A percentile compares a stretch with the other conserved stretches of the same genome.
These are phyloP conservation scores for Salvelinus namaycush DNA, from an alignment of 2,113 vertebrate species.

Conservation along the genomic window DNA sequence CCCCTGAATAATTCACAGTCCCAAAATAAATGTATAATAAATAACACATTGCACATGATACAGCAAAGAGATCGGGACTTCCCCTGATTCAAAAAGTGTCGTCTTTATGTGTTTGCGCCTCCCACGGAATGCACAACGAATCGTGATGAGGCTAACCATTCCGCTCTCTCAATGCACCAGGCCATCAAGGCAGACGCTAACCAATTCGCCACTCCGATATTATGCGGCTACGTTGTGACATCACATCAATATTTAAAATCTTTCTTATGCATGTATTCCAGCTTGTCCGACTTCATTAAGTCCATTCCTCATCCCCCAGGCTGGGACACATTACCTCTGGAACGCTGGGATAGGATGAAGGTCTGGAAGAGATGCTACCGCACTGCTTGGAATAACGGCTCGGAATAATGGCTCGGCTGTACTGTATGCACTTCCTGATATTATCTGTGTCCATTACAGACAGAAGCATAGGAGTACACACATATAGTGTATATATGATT, in stretches of 20 bases:
- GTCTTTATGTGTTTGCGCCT: slow-evolving; percentile 65
- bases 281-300: slow-evolving; percentile 94
- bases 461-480: not conserved
- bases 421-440: slow-evolving; percentile 37
- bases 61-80: not conserved
- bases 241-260: slow-evolving; percentile 95
- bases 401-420: not conserved
- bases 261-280: slow-evolving; percentile 91
- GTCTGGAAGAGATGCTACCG: slow-evolving; percentile 73
- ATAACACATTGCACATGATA: slow-evolving; percentile 20
- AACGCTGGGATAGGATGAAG: slow-evolving; percentile 82
- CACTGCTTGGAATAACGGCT: slow-evolving; percentile 44
- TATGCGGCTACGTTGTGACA: slow-evolving; percentile 85
- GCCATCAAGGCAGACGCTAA: slow-evolving; percentile 72
- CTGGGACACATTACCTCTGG: slow-evolving; percentile 80
- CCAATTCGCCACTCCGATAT: slow-evolving; percentile 82
- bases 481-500: not conserved
- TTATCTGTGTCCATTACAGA: slow-evolving; percentile 35
- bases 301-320: slow-evolving; percentile 84
- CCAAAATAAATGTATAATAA: slow-evolving; percentile 55
- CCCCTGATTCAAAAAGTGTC: slow-evolving; percentile 36
- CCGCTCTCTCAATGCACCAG: slow-evolving; percentile 64
- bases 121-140: slow-evolving; percentile 64
- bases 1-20: slow-evolving; percentile 66
- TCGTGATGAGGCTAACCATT: slow-evolving; percentile 83